Evolutionary conservation across 2,113 vertebrate species (phyloP).

Genomic region (Neodon shergylaensis): DNA sequence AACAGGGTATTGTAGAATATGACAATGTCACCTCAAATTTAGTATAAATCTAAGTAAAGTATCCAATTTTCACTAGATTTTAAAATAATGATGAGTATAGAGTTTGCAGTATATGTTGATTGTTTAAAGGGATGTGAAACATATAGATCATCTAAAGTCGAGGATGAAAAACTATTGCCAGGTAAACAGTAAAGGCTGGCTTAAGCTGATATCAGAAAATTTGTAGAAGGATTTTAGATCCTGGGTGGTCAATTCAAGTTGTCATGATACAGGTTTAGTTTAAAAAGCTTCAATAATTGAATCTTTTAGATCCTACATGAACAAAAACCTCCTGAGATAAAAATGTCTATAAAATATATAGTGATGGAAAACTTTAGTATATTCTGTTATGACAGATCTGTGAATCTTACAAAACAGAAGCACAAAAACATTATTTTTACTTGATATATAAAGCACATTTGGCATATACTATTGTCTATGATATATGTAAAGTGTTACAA

Average conservation of each 20-base stretch:
- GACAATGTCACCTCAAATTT: not conserved
- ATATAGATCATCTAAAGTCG: not conserved
- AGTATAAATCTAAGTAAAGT: not conserved
- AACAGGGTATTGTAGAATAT: not conserved
- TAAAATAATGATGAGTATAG: not conserved
- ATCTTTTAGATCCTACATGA: not conserved
- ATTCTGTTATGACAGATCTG: constrained; percentile 1
- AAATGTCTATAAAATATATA: constrained; percentile 36
- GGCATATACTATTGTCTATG: constrained; percentile 40
- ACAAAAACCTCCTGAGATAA: constrained; percentile 10
- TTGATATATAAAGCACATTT: constrained; percentile 51
- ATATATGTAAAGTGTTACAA: constrained; percentile 68
- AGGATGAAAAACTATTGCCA: not conserved
- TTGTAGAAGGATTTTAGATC: not conserved
- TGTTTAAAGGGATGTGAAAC: not conserved
- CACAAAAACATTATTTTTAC: constrained; percentile 56
- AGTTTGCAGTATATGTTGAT: not conserved
- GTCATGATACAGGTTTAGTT: not conserved
- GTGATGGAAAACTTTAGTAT: not conserved
- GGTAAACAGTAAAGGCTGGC: not conserved
- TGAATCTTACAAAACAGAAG: constrained; percentile 66
- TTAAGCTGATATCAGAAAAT: not conserved
- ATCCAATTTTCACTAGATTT: not conserved
- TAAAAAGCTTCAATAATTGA: not conserved
- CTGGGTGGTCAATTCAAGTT: not conserved